Conservation (phyloP, 2,113 vertebrate genomes). For the Pimephales promelas region DNA sequence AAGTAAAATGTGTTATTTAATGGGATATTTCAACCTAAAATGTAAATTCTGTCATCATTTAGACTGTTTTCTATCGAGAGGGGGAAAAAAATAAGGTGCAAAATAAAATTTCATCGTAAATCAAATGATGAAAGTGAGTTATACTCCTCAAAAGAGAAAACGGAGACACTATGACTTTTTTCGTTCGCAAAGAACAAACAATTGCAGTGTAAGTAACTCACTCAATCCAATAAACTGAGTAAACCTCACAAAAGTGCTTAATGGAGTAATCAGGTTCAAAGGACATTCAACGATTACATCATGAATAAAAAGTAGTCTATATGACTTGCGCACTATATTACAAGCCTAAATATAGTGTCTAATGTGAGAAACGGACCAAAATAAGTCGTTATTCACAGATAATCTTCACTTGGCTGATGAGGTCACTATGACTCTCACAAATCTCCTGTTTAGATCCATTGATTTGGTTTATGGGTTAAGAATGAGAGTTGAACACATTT, state of each 20-base stretch:
- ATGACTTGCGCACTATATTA: background rate
- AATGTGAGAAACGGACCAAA: background rate
- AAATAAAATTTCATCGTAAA: too few relatives aligned
- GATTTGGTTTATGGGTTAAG: conserved; percentile 7
- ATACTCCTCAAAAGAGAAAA: background rate
- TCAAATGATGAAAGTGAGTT: background rate
- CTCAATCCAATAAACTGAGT: background rate
- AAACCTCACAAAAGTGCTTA: background rate
- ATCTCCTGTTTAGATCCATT: background rate
- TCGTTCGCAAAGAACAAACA: background rate
- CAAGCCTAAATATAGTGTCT: too few relatives aligned
- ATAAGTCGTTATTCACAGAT: background rate
- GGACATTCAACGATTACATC: background rate
- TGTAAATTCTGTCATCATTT: background rate
- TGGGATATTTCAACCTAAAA: background rate
- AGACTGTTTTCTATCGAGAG: too few relatives aligned
- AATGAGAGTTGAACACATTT: too few relatives aligned
- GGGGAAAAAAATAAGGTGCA: too few relatives aligned
- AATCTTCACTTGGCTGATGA: background rate
- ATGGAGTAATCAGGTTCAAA: background rate
- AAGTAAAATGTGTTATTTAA: background rate
- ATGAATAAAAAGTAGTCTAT: background rate
- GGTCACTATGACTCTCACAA: background rate
- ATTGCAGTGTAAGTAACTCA: background rate
- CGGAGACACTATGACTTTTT: background rate